A percentile compares a stretch with the other conserved stretches of the same genome.
phyloP scores from a whole-genome alignment of 2,888 invertebrate species.

The Nemotelus pantherinus region DNA sequence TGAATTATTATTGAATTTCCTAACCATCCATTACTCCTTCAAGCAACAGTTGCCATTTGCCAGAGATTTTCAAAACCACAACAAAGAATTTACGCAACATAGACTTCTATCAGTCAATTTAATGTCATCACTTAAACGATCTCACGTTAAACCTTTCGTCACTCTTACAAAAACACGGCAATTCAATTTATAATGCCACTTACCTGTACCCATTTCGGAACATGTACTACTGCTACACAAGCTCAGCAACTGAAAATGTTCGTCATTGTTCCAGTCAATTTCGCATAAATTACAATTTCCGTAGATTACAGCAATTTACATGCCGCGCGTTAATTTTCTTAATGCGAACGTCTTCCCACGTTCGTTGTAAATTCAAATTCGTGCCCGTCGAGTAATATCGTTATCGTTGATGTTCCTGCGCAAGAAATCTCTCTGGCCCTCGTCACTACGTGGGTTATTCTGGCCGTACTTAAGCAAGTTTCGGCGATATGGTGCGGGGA shows the following conservation, averaged over 20 bases:
- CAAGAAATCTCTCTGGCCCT: no score
- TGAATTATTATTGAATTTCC: no score
- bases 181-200: conserved; percentile 11
- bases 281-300: conserved; percentile 40
- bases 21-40: no score
- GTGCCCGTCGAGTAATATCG: conserved; percentile 8
- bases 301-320: conserved; percentile 34
- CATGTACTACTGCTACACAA: not conserved
- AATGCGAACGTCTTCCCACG: conserved; percentile 26
- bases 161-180: conserved; percentile 10
- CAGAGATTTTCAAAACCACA: no score
- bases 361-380: not conserved
- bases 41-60: no score
- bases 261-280: not conserved
- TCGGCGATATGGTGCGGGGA: not conserved
- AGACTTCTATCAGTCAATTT: no score
- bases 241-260: not conserved
- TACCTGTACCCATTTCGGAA: no score
- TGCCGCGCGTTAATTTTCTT: conserved; percentile 39
- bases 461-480: not conserved
- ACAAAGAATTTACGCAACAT: no score
- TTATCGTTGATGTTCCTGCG: not conserved
- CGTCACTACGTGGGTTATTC: not conserved
- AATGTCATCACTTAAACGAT: not conserved
- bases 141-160: conserved; percentile 3